Conservation (phyloP, 2,797 vertebrate species). For the Pseudochaenichthys georgianus region DNA sequence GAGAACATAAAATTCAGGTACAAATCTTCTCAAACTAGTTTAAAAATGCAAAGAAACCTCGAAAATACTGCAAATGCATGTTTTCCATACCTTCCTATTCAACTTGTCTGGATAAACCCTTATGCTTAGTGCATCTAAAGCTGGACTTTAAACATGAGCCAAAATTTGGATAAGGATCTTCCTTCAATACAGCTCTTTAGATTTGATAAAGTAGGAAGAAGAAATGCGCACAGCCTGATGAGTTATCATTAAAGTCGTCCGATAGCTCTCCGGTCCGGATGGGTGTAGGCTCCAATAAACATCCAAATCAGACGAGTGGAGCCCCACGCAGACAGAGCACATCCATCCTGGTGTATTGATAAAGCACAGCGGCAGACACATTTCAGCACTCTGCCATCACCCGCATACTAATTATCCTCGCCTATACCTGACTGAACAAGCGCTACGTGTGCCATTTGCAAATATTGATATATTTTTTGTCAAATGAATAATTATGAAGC, state of each 20-base stretch:
- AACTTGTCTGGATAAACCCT: no score
- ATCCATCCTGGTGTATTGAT: constrained; percentile 63
- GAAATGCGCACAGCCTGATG: constrained; percentile 9
- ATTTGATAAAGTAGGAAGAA: constrained; percentile 17
- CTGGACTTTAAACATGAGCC: not conserved
- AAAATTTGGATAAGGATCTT: not conserved
- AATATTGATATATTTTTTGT: constrained; percentile 26
- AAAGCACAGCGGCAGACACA: constrained; percentile 32
- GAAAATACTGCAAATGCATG: not conserved
- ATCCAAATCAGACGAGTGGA: constrained; percentile 47
- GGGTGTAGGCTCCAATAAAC: constrained; percentile 44
- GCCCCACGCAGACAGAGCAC: constrained; percentile 27
- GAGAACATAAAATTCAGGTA: not conserved
- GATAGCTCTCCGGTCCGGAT: constrained; percentile 31
- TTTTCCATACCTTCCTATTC: not conserved
- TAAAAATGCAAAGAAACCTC: not conserved
- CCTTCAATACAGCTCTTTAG: not conserved
- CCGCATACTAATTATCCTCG: constrained; percentile 42
- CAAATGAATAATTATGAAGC: constrained; percentile 28
- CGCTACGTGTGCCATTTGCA: constrained; percentile 31
- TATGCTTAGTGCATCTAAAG: not conserved
- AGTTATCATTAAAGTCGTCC: constrained; percentile 27
- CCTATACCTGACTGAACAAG: constrained; percentile 44
- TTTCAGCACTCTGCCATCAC: constrained; percentile 49
- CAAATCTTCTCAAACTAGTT: not conserved